Evolutionary conservation across 2,113 vertebrate species (phyloP), one percentile per base, ranked within the genome.

Genomic region (Chaetodon auriga): DNA sequence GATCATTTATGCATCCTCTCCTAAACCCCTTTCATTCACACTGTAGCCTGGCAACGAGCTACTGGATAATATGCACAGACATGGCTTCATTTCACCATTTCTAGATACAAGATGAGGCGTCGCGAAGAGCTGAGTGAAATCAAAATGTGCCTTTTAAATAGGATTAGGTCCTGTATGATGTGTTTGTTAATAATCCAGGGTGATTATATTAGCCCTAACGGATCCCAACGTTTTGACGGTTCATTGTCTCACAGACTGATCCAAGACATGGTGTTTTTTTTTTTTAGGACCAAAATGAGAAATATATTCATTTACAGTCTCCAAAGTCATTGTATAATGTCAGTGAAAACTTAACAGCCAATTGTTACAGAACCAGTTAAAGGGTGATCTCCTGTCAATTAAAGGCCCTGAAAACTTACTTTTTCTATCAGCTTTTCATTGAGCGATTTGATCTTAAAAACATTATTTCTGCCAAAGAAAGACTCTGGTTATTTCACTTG

Each of bases 21-120:
- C 41, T 53, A 57, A 46, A n/a, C 49, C 15, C 61, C 25, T 51
- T 82, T 71, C 68, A 66, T 54, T 82, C 51, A 49, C 45, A 9
- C 88, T 25, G 90, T 87, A 89, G 65, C 90, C 88, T 85, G 89
- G 89, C 92, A 91, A 93, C 92, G 75, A 72, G 83, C 48, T 48
- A 38, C 58, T 48, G 55, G 60, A 60, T 87, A 54, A 75, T 74
- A 70, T 77, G 65, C 78, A 75, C 62, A 19, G 51, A 71, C 74
- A 74, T 15, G 53, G 54, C 54, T 83, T 81, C 35, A 78, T 25
- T 41, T 57, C 41, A 30, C 45, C 18, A 82, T 53, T 57, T 66
- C 36, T 48, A 6, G 19, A 7, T n/a, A 18, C 53, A 51, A 21
- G 13, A 73, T 60, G 57, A 58, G 68, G 19, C 46, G 23, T 38